Base-by-base conservation (phyloP, 2,797 vertebrate genomes). In the Mormyrops attenuatus region DNA sequence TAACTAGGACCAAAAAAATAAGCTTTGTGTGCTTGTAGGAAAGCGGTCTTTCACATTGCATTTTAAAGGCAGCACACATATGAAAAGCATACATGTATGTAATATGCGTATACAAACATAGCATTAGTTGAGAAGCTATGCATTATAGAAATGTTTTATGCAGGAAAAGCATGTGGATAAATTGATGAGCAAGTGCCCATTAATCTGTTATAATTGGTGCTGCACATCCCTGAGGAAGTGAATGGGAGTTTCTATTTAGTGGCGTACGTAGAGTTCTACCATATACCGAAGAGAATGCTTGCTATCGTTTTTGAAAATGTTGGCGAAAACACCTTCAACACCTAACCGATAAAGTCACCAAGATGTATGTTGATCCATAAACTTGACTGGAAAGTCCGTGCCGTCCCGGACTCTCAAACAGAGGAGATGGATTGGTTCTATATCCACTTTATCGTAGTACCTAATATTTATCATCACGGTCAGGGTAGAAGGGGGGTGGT, bases 81-180 rank as follows among this genome's bases (percentile, higher is more conserved):
- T 30, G 88, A 88, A 88, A 30, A 63, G 86, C 52, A 91, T 94
- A 30, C 94, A 93, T 93, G 90, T 91, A 87, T 26, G 44, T 34
- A 60, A 84, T 6, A 88, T 52, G 66, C 73, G n/a, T 82, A 89
- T 73, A 92, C 93, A 94, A 93, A 93, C 92, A 93, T 94, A 77
- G 38, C 30, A 91, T 89, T 91, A 87, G 90, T 82, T 88, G 80
- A 88, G 52, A 90, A 49, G 87, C 73, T 84, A 34, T 38, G 38
- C 22, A 47, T 73, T 73, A 73, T 73, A 20, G 13, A 73, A 55
- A 50, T 77, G 30, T 53, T 73, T 52, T 73, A 34, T 87, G 85
- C 66, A 11, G 63, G 63, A 89, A 87, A 87, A 77, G 85, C 89
- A 55, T 60, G 50, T 50, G n/a, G 77, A 73, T 34, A 44, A 82